A percentile compares a stretch with the other conserved stretches of the same genome.
phyloP scores from a whole-genome alignment of 2,113 vertebrate species.

The Polyodon spathula region DNA sequence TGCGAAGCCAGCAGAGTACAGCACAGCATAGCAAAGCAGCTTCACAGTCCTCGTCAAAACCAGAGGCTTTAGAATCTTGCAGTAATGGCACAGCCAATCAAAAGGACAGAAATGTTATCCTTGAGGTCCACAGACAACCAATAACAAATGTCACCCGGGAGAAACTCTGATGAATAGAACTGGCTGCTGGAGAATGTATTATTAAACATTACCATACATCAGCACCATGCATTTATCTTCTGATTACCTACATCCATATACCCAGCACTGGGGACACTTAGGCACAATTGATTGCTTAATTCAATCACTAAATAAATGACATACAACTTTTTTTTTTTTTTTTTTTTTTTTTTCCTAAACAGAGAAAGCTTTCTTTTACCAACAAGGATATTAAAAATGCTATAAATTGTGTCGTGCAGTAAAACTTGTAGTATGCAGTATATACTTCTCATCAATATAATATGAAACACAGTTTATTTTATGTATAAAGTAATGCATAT shows the following conservation, averaged over 20 bases:
- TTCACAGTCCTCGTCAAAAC: conserved; percentile 66
- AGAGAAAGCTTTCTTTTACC: no score
- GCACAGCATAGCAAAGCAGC: conserved; percentile 28
- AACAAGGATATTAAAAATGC: no score
- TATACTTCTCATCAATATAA: no score
- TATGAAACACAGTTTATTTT: no score
- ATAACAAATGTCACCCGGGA: conserved; percentile 56
- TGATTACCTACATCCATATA: conserved; percentile 55
- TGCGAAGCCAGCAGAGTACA: no score
- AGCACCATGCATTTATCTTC: conserved; percentile 61
- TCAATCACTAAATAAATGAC: conserved; percentile 66
- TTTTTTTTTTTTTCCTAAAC: conserved; percentile 19
- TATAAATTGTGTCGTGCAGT: no score
- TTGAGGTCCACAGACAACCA: conserved; percentile 67
- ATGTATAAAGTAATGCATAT: no score
- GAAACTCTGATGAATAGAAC: conserved; percentile 66
- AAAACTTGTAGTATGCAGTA: no score
- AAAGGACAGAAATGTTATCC: conserved; percentile 66
- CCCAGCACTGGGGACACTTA: conserved; percentile 45
- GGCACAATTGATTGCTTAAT: conserved; percentile 61
- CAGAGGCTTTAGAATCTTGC: conserved; percentile 64
- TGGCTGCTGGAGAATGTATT: conserved; percentile 55
- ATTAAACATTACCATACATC: conserved; percentile 66
- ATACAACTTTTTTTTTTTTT: conserved; percentile 11
- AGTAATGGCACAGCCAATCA: conserved; percentile 62